Conservation (phyloP, 2,888 invertebrate genomes). For the Altica lythri region DNA sequence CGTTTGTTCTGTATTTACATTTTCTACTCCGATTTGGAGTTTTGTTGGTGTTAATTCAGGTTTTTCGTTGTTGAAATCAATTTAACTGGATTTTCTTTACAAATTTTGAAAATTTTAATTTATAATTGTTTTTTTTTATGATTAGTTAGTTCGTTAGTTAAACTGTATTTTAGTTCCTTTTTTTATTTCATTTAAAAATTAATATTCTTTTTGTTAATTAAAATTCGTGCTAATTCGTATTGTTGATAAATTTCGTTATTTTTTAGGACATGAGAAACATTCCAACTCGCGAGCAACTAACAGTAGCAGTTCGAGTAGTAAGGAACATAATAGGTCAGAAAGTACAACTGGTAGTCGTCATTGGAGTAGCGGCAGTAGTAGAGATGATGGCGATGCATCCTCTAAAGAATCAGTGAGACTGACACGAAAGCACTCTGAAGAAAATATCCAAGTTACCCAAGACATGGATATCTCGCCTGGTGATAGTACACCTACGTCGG, state of each 20-base stretch:
- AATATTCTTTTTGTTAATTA: no score
- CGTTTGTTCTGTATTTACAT: no score
- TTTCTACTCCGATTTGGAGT: no score
- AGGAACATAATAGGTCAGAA: conserved; percentile 45
- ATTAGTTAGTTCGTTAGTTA: no score
- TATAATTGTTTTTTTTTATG: no score
- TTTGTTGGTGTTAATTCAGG: no score
- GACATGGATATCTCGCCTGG: conserved; percentile 96
- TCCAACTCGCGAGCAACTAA: conserved; percentile 67
- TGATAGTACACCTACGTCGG: conserved; percentile 85
- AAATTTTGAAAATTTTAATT: no score
- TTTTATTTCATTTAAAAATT: no score
- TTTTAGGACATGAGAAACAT: conserved; percentile 71
- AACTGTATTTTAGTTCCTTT: no score
- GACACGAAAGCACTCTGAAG: conserved; percentile 48
- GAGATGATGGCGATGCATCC: conserved; percentile 47
- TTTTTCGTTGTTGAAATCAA: no score
- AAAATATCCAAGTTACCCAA: conserved; percentile 46
- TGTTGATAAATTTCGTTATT: conserved; percentile 5
- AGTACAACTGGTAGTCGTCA: conserved; percentile 52
- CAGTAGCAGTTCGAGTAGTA: conserved; percentile 55
- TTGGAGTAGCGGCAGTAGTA: conserved; percentile 51
- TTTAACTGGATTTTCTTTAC: no score
- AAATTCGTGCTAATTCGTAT: no score
- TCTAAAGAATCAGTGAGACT: conserved; percentile 48